These are phyloP conservation scores for Nemurella pictetii DNA, from an alignment of 2,888 invertebrate species.

Conservation along the genomic window DNA sequence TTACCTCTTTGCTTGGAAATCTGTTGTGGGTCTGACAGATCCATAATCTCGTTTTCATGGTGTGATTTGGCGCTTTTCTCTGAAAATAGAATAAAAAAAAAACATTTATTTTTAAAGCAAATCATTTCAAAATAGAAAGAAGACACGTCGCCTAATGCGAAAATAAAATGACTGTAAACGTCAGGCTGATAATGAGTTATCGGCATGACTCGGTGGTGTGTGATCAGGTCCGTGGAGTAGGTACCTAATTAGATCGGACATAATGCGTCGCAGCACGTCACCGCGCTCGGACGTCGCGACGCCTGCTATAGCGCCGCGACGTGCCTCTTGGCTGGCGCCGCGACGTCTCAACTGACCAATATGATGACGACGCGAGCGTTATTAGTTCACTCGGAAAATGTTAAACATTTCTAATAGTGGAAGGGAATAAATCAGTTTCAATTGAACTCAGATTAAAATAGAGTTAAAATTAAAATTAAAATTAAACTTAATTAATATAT, in stretches of 20 bases:
- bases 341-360: too few species aligned
- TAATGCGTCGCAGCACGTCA: background rate
- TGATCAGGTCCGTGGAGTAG: background rate
- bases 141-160: too few species aligned
- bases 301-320: background rate
- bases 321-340: too few species aligned
- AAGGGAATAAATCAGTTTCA: too few species aligned
- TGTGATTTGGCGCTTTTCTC: slow-evolving; percentile 18
- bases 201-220: background rate
- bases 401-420: too few species aligned
- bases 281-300: background rate
- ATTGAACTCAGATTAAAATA: too few species aligned
- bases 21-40: slow-evolving; percentile 40
- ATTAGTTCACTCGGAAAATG: too few species aligned
- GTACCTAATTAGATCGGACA: background rate
- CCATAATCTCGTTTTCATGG: slow-evolving; percentile 38
- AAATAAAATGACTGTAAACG: background rate
- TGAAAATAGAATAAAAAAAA: background rate
- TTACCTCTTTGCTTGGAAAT: slow-evolving; percentile 40
- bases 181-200: background rate
- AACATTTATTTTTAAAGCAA: background rate
- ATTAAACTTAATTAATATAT: too few species aligned
- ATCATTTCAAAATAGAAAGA: too few species aligned
- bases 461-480: too few species aligned
- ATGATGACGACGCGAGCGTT: too few species aligned